Conservation (phyloP, 2,888 invertebrate genomes). For the Philhelius pedissequus region DNA sequence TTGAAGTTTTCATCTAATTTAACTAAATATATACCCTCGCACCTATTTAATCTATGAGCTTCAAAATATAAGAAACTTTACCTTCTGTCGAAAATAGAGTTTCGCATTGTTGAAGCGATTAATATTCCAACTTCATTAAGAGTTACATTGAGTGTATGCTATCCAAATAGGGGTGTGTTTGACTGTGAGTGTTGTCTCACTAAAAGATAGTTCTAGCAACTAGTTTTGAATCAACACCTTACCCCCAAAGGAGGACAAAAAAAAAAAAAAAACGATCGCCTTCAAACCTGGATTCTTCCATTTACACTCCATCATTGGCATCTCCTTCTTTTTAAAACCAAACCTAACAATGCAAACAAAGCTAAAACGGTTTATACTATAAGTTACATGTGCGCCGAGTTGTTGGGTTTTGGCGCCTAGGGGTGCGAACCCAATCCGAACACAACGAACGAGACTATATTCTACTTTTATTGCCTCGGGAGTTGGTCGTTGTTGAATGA, state of each 20-base stretch:
- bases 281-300: not conserved
- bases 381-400: conserved; percentile 13
- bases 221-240: not conserved
- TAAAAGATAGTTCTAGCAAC: not conserved
- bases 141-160: conserved; percentile 20
- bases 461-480: conserved; percentile 53
- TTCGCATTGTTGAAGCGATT: conserved; percentile 24
- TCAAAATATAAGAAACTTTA: conserved; percentile 20
- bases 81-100: conserved; percentile 2
- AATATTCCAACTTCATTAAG: conserved; percentile 52
- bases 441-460: conserved; percentile 17
- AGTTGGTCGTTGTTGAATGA: not conserved
- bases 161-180: not conserved
- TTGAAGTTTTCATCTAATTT: conserved; percentile 8
- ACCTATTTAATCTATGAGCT: conserved; percentile 16
- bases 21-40: not conserved
- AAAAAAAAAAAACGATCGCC: not conserved
- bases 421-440: conserved; percentile 16
- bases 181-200: not conserved
- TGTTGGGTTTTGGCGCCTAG: conserved; percentile 1
- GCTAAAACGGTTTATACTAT: conserved; percentile 29
- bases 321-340: conserved; percentile 2
- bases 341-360: conserved; percentile 50
- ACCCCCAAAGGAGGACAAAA: not conserved
- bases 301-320: not conserved